Percentiles rank a stretch among this genome's conserved stretches.
Conservation (phyloP, 2,113 vertebrate species). For the Grantiella picta region DNA sequence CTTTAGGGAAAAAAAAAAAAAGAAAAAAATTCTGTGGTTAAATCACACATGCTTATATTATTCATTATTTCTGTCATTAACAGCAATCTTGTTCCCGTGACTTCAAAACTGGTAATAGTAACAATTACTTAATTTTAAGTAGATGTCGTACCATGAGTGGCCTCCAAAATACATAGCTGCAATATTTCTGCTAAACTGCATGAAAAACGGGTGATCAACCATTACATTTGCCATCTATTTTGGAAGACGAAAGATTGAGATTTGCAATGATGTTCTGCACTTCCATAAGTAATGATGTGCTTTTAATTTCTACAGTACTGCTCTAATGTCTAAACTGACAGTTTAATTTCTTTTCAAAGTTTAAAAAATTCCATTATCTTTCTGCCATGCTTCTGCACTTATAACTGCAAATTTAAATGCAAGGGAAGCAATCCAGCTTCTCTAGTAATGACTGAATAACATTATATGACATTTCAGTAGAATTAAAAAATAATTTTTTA, state of each 20-base stretch:
- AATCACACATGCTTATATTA: not conserved
- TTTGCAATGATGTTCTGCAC: not conserved
- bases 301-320: constrained; percentile 7
- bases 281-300: not conserved
- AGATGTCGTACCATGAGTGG: not conserved
- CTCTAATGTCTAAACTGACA: not conserved
- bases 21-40: not conserved
- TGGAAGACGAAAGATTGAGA: not conserved
- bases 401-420: constrained; percentile 7
- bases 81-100: not conserved
- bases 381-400: not conserved
- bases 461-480: not conserved
- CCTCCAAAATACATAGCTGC: not conserved
- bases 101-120: not conserved
- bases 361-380: constrained; percentile 7
- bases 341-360: constrained; percentile 23
- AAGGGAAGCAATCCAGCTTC: not conserved
- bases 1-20: not conserved
- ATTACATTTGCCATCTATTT: not conserved
- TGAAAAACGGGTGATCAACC: not conserved
- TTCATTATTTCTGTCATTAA: not conserved
- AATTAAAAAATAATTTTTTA: not conserved
- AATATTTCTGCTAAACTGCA: not conserved
- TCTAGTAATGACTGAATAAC: not conserved
- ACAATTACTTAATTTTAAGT: not conserved